Conservation (phyloP, 2,113 vertebrate species). For the Neodon shergylaensis region DNA sequence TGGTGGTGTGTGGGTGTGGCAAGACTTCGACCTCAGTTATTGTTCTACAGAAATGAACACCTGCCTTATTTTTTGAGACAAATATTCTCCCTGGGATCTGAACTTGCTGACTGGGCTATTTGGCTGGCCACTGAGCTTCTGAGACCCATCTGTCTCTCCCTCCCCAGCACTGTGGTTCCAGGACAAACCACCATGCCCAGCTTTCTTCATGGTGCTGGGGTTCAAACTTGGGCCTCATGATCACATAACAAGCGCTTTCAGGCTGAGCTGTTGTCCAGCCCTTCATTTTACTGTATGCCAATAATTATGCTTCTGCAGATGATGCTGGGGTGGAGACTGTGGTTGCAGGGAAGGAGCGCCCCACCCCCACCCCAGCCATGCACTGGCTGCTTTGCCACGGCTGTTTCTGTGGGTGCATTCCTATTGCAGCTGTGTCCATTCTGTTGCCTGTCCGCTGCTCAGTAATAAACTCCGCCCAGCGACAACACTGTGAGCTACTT, state of each 20-base stretch:
- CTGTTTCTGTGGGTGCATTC: rapidly evolving
- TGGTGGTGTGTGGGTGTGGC: background rate
- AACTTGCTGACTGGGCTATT: background rate
- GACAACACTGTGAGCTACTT: background rate
- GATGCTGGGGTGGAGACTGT: background rate
- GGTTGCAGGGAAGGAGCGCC: background rate
- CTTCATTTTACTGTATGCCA: background rate
- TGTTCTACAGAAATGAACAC: background rate
- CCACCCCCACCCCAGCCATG: background rate
- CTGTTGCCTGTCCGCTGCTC: background rate
- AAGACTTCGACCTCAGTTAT: too few relatives aligned
- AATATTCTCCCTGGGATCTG: background rate
- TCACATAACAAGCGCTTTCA: background rate
- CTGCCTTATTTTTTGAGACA: background rate
- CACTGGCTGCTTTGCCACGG: rapidly evolving
- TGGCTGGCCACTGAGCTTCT: background rate
- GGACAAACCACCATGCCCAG: background rate
- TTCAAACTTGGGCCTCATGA: background rate
- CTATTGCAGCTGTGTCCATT: rapidly evolving
- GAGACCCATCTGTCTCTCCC: background rate
- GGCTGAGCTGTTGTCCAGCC: background rate
- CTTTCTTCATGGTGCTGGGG: background rate
- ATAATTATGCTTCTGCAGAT: background rate
- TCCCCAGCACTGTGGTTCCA: background rate
- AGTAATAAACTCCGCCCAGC: background rate